Base-by-base conservation (phyloP, 2,113 vertebrate species). In the Sterna hirundo region DNA sequence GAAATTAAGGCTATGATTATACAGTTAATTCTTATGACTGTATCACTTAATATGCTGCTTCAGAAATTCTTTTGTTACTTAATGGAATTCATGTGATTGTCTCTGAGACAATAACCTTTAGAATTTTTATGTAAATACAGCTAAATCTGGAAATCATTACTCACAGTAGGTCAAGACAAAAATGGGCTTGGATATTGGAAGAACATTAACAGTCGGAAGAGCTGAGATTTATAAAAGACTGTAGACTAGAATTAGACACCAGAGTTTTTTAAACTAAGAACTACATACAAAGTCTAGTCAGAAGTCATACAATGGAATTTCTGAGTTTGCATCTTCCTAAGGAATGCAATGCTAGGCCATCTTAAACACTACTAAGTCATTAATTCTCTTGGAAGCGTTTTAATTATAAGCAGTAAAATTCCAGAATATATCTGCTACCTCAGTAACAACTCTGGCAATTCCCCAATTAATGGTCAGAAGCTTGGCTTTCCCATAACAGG, bases 41-140 rank as follows among this genome's bases (percentile, higher is more conserved):
- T 14, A 61, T 14, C 11, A 55, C 7, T 79, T 83, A 85, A 65
- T 40, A 71, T 19, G 6, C 20, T 80, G 34, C 38, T 75, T 84
- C 51, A 75, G 25, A 86, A 74, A 62, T 57, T 81, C 18, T 78
- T 78, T 86, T 75, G 18, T 86, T 76, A 47, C 20, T 93, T 83
- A 42, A 34, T 61, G 26, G 11, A 13, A 47, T 79, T 70, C 54
- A 49, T 46, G 54, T n/a, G 5, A 72, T 54, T 71, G 29, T 85
- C n/a, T 93, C 75, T 82, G 92, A 92, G 70, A 93, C 29, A 90
- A 86, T 75, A 95, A 72, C 36, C n/a, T 85, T 92, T 80, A 80
- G 18, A 77, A 62, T 57, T 88, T 30, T 44, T 34, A 52, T 1
- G 7, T 58, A 93, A 95, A 88, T 61, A 55, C 4, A 77, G 14